phyloP scores from a whole-genome alignment of 2,888 invertebrate species.

The Lobophora halterata region DNA sequence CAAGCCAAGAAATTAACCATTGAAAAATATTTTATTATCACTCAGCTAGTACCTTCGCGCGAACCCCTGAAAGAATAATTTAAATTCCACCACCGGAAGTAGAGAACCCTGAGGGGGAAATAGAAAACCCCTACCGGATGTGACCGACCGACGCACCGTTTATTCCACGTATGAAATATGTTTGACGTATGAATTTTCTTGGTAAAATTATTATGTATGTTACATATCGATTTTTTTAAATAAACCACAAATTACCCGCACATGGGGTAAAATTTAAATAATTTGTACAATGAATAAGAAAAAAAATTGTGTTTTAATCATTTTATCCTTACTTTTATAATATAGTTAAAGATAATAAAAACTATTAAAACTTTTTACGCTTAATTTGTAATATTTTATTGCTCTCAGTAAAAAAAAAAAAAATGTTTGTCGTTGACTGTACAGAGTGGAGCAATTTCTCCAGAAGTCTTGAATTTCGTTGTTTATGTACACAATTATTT shows the following conservation, averaged over 20 bases:
- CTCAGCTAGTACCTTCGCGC: constrained; percentile 45
- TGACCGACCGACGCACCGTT: constrained; percentile 55
- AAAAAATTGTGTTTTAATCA: too few relatives aligned
- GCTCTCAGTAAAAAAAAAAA: too few relatives aligned
- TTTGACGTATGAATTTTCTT: constrained; percentile 35
- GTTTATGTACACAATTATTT: too few relatives aligned
- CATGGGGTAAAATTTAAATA: too few relatives aligned
- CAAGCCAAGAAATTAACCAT: background rate
- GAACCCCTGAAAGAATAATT: constrained; percentile 39
- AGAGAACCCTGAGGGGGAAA: constrained; percentile 52
- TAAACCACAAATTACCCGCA: background rate
- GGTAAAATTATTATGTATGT: constrained; percentile 21
- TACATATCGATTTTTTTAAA: constrained; percentile 1
- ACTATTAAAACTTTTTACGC: too few relatives aligned
- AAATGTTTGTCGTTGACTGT: too few relatives aligned
- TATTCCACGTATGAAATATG: constrained; percentile 47
- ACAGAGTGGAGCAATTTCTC: too few relatives aligned
- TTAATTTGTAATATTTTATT: too few relatives aligned
- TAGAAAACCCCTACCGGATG: constrained; percentile 63
- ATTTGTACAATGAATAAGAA: too few relatives aligned
- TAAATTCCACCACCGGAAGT: constrained; percentile 45
- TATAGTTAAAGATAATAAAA: too few relatives aligned
- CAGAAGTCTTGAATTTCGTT: too few relatives aligned
- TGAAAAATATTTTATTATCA: constrained; percentile 16
- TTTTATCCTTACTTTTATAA: too few relatives aligned